Evolutionary conservation across 1,140 invertebrate genomes (phyloP).

Genomic region (Euborellia annulipes): DNA sequence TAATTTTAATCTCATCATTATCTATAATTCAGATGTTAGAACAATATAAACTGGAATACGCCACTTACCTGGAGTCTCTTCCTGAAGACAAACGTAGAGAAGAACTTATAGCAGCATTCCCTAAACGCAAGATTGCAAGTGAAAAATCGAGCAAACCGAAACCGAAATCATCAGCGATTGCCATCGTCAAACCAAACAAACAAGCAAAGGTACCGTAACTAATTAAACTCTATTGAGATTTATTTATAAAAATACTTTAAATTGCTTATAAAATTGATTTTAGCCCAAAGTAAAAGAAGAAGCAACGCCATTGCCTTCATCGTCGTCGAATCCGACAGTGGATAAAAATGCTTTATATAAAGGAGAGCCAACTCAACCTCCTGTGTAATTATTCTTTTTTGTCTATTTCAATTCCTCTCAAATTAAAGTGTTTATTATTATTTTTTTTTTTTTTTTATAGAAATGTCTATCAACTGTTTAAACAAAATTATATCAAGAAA

Average conservation of each 20-base stretch:
- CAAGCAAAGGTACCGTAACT: slow-evolving; percentile 7
- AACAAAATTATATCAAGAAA: slow-evolving; percentile 20
- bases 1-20: too few species aligned
- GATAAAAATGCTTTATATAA: slow-evolving; percentile 18
- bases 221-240: slow-evolving; percentile 4
- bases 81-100: slow-evolving; percentile 28
- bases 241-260: background rate
- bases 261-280: background rate
- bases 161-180: slow-evolving; percentile 3
- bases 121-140: slow-evolving; percentile 17
- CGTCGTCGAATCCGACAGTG: slow-evolving; percentile 5
- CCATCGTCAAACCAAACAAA: background rate
- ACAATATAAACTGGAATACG: slow-evolving; percentile 29
- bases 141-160: slow-evolving; percentile 4
- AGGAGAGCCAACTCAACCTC: slow-evolving; percentile 27
- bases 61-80: slow-evolving; percentile 29
- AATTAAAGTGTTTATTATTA: background rate
- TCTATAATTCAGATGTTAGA: slow-evolving; percentile 24
- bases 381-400: slow-evolving; percentile 20
- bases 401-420: background rate
- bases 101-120: slow-evolving; percentile 22
- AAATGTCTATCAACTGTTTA: slow-evolving; percentile 26
- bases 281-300: background rate
- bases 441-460: slow-evolving; percentile 18
- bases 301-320: background rate